phyloP scores from a whole-genome alignment of 2,888 invertebrate species.

The Sarcophaga subvicina region DNA sequence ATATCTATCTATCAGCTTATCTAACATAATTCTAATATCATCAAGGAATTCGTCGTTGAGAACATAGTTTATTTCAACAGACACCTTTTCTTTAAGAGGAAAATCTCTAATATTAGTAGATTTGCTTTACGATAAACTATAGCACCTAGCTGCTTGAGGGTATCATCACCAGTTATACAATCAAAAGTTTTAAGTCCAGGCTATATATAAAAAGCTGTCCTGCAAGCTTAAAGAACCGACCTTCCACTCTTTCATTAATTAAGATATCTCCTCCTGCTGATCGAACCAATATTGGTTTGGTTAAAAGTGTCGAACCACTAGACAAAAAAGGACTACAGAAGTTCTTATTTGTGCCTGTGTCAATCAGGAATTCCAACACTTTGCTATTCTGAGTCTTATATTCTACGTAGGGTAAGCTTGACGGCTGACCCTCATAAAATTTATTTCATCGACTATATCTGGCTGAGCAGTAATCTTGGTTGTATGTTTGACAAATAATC shows the following conservation, averaged over 20 bases:
- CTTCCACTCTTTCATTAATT: conserved; percentile 1
- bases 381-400: conserved; percentile 47
- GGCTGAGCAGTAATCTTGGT: too few relatives aligned
- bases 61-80: not conserved
- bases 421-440: not conserved
- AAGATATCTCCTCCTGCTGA: conserved; percentile 18
- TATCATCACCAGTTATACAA: conserved; percentile 67
- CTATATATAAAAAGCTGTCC: conserved; percentile 1
- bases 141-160: conserved; percentile 59
- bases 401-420: conserved; percentile 56
- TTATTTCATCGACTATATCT: too few relatives aligned
- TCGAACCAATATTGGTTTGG: conserved; percentile 9
- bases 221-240: too few relatives aligned
- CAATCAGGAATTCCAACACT: conserved; percentile 11
- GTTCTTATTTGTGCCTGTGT: conserved; percentile 32
- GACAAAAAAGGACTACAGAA: not conserved
- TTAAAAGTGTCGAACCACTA: not conserved
- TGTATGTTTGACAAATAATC: too few relatives aligned
- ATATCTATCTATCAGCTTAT: not conserved
- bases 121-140: conserved; percentile 64
- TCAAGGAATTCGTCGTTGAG: not conserved
- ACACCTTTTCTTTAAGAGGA: not conserved
- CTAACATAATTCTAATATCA: not conserved
- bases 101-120: not conserved
- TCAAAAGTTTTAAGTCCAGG: conserved; percentile 45